A percentile compares a stretch with the other conserved stretches of the same genome.
These are phyloP conservation scores for Centropus bengalensis DNA, from an alignment of 2,113 vertebrate species.

Conservation along the genomic window DNA sequence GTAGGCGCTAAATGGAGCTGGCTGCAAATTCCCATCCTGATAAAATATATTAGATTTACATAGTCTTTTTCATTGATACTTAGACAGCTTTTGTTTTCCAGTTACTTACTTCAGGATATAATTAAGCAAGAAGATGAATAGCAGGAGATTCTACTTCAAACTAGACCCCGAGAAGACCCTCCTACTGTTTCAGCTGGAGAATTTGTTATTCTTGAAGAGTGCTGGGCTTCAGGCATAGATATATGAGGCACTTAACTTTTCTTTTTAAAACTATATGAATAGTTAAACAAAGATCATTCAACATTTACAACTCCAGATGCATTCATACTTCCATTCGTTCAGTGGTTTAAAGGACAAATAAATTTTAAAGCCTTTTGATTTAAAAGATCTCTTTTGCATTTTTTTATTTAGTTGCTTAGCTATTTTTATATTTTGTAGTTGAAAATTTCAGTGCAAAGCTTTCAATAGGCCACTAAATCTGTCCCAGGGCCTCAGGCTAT, in stretches of 20 bases:
- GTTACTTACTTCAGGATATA: not conserved
- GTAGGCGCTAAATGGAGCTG: slow-evolving; percentile 39
- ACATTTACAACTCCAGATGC: not conserved
- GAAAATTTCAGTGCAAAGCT: not conserved
- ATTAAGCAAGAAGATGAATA: not conserved
- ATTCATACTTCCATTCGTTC: not conserved
- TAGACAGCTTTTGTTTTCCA: not conserved
- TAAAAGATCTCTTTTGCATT: not conserved
- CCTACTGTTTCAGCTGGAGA: not conserved
- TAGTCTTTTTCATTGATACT: not conserved
- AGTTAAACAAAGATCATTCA: not conserved
- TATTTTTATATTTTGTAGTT: not conserved
- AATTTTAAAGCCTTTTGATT: not conserved
- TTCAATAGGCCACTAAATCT: not conserved
- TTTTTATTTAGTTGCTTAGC: not conserved
- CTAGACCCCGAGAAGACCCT: not conserved
- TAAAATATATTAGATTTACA: not conserved
- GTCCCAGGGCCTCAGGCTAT: not conserved
- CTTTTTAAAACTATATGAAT: not conserved
- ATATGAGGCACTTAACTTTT: not conserved
- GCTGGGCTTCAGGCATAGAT: not conserved
- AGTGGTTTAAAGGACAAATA: not conserved
- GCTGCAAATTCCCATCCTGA: not conserved
- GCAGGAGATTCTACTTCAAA: not conserved
- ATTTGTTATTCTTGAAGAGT: not conserved